Evolutionary conservation across 1,140 invertebrate species (phyloP), one percentile per base, ranked within the genome.

Genomic region (Chrysoperla carnea): DNA sequence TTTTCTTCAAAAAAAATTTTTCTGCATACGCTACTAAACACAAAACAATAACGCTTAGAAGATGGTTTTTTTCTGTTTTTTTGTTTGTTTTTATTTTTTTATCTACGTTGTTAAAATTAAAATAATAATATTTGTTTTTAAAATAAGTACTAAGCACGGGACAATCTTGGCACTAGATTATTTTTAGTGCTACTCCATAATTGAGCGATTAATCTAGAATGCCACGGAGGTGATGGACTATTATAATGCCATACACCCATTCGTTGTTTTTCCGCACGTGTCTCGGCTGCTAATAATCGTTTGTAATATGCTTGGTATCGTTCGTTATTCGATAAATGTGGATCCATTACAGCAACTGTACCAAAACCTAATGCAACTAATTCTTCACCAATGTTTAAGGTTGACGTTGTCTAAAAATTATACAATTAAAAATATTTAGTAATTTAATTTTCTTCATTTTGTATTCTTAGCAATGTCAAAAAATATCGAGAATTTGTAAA

Each of bases 191-290:
- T 9, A 33, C 31, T 33, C 31, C 31, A 33, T 33, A 33, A 33
- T 6, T 33, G 8, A 6, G 31, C 31, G n/a, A 33, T 33, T 33
- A 33, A 33, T 33, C 31, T 33, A 12, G 31, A 33, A 33, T 33
- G 31, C 31, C 31, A 33, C 6, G 31, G 31, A 33, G 31, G 31
- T 33, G 63, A 57, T 5, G 57, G 50, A 47, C 58, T 64, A 41
- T 56, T 51, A 42, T 63, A 66, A 31, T 67, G 64, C 59, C 64
- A 68, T 1, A 63, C 39, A n/a, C 68, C 68, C 44, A 68, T 60
- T 59, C 64, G 50, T 48, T 62, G 62, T 8, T 52, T 46, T 44
- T 56, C 43, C 1, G 67, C 66, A 48, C 45, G 50, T 45, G 59
- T 61, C 51, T 69, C 57, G 6, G 66, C 67, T 1, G 41, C 45